Base-by-base conservation (phyloP, 1,140 invertebrate species). In the Temnothorax curvispinosus region DNA sequence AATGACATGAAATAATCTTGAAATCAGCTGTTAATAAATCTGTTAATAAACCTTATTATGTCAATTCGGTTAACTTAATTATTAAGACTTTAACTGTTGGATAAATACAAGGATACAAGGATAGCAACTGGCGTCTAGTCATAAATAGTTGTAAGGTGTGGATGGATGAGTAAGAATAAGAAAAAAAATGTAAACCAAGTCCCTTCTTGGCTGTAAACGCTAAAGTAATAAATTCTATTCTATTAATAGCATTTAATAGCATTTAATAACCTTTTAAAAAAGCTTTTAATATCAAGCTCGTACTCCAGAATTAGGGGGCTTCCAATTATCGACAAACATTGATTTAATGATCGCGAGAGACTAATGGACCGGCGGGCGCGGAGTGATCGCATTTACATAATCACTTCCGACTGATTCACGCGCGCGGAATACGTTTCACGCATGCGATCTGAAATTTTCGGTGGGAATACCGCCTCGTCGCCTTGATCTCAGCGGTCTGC, bases 381-480 rank as follows among this genome's bases (percentile, higher is more conserved):
- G 18, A 15, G 41, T 7, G n/a, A 58, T 21, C 15, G 69, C 21
- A 60, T 60, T 65, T 52, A 50, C 65, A 64, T 77, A 50, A 78
- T 78, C 27, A 35, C 27, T 65, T 47, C 5, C 32, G 58, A 78
- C 44, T 8, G 21, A 60, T 27, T 27, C 27, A 27, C 27, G 27
- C 56, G 21, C 5, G n/a, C 9, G 35, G 21, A 50, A 56, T 8
- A 21, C 41, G 44, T 52, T 18, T 50, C 8, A 27, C 38, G 18
- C 32, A 8, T 56, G 32, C 27, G 38, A 8, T 47, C 3, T 21
- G 11, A 67, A 67, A 65, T 52, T 80, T 67, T 67, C 32, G n/a
- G 27, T 5, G 13, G 13, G 9, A 67, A 80, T 32, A 3, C 8
- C 15, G 6, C 47, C 15, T 3, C n/a, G 58, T 50, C 18, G 18